Conservation (phyloP, 2,888 invertebrate species). For the Nebria brevicollis region DNA sequence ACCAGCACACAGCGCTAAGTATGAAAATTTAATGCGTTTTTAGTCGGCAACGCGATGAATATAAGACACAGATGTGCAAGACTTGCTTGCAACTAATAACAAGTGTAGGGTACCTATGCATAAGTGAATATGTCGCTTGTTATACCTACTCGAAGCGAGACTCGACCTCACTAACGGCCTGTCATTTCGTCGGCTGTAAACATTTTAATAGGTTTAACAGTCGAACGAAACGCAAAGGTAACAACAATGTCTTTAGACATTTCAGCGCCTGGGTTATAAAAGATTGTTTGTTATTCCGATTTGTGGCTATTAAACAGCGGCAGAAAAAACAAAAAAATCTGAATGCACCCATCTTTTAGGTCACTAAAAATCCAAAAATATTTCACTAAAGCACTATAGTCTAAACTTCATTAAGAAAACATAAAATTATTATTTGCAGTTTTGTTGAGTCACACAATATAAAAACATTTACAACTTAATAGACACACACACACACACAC, state of each 20-base stretch:
- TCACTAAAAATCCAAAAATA: conserved; percentile 36
- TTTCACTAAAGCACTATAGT: conserved; percentile 36
- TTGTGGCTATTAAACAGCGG: not conserved
- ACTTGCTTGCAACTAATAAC: not conserved
- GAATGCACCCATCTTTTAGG: not conserved
- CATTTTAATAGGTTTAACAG: conserved; percentile 41
- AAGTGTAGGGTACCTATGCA: not conserved
- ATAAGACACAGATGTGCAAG: not conserved
- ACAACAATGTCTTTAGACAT: conserved; percentile 42
- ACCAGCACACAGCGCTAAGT: conserved; percentile 18
- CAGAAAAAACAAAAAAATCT: not conserved
- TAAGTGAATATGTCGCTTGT: not conserved
- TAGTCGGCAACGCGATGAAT: conserved; percentile 18
- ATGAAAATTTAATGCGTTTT: conserved; percentile 42
- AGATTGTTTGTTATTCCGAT: conserved; percentile 21
- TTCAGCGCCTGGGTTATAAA: conserved; percentile 41
- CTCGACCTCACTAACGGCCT: not conserved
- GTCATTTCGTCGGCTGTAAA: conserved; percentile 41
- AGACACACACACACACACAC: conserved; percentile 29
- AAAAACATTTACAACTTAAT: conserved; percentile 38
- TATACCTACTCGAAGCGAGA: not conserved
- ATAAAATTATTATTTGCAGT: conserved; percentile 43
- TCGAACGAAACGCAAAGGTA: conserved; percentile 4
- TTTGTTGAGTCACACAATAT: not conserved
- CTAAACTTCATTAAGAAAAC: conserved; percentile 39